A percentile compares a stretch with the other conserved stretches of the same genome.
phyloP scores from a whole-genome alignment of 2,797 vertebrate species.

The Sebastes diaconus region DNA sequence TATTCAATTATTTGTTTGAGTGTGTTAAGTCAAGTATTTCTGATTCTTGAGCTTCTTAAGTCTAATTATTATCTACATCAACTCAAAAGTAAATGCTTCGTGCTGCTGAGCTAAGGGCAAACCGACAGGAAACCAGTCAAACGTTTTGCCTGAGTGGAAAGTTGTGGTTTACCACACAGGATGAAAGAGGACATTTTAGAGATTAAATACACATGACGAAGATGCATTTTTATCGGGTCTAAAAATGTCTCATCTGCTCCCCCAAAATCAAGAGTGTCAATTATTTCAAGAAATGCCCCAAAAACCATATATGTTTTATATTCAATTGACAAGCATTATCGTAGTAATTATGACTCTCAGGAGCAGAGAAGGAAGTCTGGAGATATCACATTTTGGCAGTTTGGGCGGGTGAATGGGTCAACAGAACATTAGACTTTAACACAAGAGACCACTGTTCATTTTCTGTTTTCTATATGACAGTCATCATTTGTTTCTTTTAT shows the following conservation, averaged over 20 bases:
- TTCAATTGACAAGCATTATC: neutral
- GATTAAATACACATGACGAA: neutral
- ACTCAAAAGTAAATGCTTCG: neutral
- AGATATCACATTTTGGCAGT: neutral
- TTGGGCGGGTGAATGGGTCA: neutral
- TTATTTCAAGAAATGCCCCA: neutral
- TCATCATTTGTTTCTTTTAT: neutral
- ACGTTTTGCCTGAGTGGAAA: neutral
- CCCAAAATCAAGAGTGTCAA: neutral
- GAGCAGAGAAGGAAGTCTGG: neutral
- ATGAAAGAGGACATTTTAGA: neutral
- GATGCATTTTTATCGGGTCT: neutral
- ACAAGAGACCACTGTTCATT: neutral
- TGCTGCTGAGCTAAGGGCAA: neutral
- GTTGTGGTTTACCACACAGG: neutral
- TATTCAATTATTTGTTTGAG: neutral
- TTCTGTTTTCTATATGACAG: neutral
- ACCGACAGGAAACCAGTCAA: neutral
- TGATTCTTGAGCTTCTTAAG: neutral
- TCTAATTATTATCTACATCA: neutral
- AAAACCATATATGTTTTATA: neutral
- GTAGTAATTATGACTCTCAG: neutral
- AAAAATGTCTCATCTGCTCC: neutral
- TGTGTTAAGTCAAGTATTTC: neutral
- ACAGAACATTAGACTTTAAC: neutral